Evolutionary conservation across 2,113 vertebrate genomes (phyloP), one percentile per base, ranked within the genome.

Genomic region (Lampris incognitus): DNA sequence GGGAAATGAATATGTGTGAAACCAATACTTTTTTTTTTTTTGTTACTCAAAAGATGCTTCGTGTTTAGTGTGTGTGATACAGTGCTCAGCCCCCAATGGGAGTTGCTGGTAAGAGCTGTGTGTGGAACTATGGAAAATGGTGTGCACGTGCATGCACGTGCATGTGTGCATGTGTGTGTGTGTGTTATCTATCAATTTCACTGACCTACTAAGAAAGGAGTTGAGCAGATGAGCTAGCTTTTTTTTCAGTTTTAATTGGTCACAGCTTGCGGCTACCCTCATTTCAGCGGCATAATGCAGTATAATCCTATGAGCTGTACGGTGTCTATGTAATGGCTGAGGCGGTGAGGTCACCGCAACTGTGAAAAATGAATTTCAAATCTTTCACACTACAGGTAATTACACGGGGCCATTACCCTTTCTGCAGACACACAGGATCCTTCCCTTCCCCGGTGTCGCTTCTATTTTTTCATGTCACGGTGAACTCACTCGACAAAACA

Each of bases 201-300:
- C 80, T 91, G 92, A 93, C 92, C 92, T 93, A 93, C 91, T 91
- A 93, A 92, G 84, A 89, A 83, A 87, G 85, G 85, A 91, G 88
- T 91, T 87, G 88, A 91, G 91, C 90, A 91, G 90, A 93, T 92
- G 93, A 92, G 88, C 84, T 89, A 82, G 92, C 92, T 93, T 93
- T 93, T 24, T 24, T 89, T 93, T 91, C 90, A 87, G 85, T 84
- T 92, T 91, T 92, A 93, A 93, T 92, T 93, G 92, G 89, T 90
- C 90, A 88, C 88, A 92, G 91, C 92, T 92, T 87, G 84, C 69
- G 48, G 91, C 87, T 89, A 91, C 79, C 87, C 88, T 92, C 80
- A 84, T 91, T 90, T 90, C 85, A 85, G 87, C 90, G 76, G 74
- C 86, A 88, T 91, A 87, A 91, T 85, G 88, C 88, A 80, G 81